Evolutionary conservation across 2,888 invertebrate genomes (phyloP), one percentile per base, ranked within the genome.

Genomic region (Drosophila hamatofila): DNA sequence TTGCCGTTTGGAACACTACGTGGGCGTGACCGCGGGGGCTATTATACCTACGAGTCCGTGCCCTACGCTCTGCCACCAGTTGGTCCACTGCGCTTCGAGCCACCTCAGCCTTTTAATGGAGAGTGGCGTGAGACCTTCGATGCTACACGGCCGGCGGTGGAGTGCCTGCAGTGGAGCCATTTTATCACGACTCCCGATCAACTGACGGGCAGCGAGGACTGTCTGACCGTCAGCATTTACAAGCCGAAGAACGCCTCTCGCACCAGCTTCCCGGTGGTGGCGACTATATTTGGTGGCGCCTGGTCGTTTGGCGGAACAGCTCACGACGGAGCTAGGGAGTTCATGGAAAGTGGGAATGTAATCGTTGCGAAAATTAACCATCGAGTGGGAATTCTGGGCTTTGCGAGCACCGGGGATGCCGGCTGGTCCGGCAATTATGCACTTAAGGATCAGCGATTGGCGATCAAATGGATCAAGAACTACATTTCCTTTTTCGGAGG

Each of bases 321-420:
- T 0, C 94, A 94, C 0, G 91, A 92, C 9, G 94, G 94, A 1
- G 58, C 58, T 94, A 95, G 1, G 91, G 93, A 11, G 72, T 78
- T 96, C 0, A 94, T 96, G 94, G 94, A 95, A 57, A 70, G 62
- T 4, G 92, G 93, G 52, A 94, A 96, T 75, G 93, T 96, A 7
- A 94, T 96, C 1, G 93, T 95, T 0, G 96, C 96, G 0, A 96
- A 95, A 14, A 83, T 96, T 0, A 96, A 95, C 91, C 96, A 96
- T 84, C 93, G 96, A 51, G 83, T 96, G n/a, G 96, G 96, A 48
- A 95, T 95, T 0, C 88, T 96, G 64, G 96, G 97, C 52, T 96
- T 97, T 91, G 92, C 96, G 0, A 96, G 96, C 88, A 96, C 96
- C 0, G 96, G 95, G 39, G 96, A 96, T 78, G 94, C 94, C 0